These are phyloP conservation scores for Gobiocypris rarus DNA, from an alignment of 2,113 vertebrate species.

Conservation along the genomic window DNA sequence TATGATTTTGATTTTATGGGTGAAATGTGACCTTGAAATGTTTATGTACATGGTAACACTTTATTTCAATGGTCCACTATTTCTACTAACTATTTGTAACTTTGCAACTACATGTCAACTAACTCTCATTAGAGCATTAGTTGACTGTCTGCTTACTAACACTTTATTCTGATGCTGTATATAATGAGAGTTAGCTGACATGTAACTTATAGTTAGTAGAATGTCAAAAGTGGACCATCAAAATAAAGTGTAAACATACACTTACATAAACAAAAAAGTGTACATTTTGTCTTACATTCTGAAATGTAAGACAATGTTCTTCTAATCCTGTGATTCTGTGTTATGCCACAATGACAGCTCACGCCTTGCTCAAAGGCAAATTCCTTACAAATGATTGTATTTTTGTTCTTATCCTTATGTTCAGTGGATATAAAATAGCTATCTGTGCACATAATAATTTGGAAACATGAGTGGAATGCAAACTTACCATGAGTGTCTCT, in stretches of 20 bases:
- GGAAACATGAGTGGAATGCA: background rate
- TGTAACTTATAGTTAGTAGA: too few species aligned
- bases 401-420: background rate
- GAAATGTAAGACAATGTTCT: background rate
- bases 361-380: background rate
- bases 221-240: too few species aligned
- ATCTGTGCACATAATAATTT: slow-evolving; percentile 1
- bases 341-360: background rate
- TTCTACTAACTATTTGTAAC: too few species aligned
- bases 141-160: too few species aligned
- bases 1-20: background rate
- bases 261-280: too few species aligned
- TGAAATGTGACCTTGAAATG: background rate
- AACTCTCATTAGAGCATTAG: too few species aligned
- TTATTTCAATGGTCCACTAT: too few species aligned
- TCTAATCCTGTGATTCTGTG: background rate
- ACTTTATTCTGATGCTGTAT: too few species aligned
- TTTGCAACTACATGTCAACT: too few species aligned
- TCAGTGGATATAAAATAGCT: background rate
- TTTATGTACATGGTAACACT: background rate
- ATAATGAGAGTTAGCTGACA: too few species aligned
- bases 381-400: background rate
- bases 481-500: background rate
- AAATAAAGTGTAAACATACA: background rate
- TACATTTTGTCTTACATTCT: too few species aligned